These are phyloP conservation scores for Equus przewalskii DNA, from an alignment of 2,113 vertebrate genomes.

Conservation along the genomic window DNA sequence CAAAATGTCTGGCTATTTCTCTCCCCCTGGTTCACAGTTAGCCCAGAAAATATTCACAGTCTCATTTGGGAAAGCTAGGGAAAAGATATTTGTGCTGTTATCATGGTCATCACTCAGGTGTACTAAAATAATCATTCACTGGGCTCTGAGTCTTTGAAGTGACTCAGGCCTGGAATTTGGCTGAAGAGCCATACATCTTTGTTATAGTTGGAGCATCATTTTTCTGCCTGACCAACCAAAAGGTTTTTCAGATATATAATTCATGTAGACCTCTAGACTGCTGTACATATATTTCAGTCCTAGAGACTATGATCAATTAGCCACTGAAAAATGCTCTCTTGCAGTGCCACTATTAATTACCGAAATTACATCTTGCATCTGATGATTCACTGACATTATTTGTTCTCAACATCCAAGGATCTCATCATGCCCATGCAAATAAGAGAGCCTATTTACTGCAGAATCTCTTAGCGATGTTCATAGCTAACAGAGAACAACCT, in stretches of 20 bases:
- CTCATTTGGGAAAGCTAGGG: not conserved
- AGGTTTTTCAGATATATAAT: not conserved
- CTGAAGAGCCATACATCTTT: not conserved
- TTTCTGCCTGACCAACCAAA: not conserved
- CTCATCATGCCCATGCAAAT: not conserved
- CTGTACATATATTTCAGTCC: not conserved
- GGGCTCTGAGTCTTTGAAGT: not conserved
- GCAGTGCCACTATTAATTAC: not conserved
- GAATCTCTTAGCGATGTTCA: not conserved
- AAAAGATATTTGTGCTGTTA: not conserved
- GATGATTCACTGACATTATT: not conserved
- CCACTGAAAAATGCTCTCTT: not conserved
- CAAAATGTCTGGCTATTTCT: not conserved
- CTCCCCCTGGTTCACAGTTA: not conserved
- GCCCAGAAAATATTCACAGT: not conserved
- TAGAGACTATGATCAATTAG: not conserved
- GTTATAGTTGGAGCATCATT: not conserved
- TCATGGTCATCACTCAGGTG: not conserved
- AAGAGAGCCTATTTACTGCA: not conserved
- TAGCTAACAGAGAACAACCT: not conserved
- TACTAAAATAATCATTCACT: not conserved
- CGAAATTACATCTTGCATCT: constrained; percentile 25
- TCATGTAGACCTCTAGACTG: too few species aligned
- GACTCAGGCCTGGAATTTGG: not conserved
- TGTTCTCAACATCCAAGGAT: not conserved